Evolutionary conservation across 2,113 vertebrate species (phyloP).

Genomic region (Oreochromis tanganicae): DNA sequence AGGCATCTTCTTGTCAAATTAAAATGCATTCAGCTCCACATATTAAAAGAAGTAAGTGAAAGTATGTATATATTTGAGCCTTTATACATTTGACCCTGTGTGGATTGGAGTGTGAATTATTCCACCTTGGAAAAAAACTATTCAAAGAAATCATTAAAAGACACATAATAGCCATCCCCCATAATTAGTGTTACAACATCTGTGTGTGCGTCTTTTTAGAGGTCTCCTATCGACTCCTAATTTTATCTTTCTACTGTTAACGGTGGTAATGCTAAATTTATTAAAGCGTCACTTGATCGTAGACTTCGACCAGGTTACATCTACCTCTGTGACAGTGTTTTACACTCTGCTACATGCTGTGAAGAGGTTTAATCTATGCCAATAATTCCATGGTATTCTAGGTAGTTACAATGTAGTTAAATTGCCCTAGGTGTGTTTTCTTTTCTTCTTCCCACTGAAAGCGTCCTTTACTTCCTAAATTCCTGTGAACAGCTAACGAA

Average conservation of each 20-base stretch:
- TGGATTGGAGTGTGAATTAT: neutral
- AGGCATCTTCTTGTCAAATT: neutral
- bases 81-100: neutral
- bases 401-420: neutral
- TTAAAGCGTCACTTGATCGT: neutral
- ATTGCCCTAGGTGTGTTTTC: neutral
- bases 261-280: neutral
- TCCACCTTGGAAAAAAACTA: neutral
- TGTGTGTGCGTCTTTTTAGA: neutral
- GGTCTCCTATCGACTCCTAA: neutral
- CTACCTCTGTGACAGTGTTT: neutral
- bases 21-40: neutral
- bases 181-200: neutral
- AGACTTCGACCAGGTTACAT: neutral
- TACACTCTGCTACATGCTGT: neutral
- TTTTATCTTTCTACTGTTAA: neutral
- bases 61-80: neutral
- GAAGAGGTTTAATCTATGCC: neutral
- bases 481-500: neutral
- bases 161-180: neutral
- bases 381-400: neutral
- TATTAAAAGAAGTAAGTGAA: neutral
- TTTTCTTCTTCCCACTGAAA: neutral
- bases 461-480: neutral
- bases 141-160: neutral